Evolutionary conservation across 2,113 vertebrate species (phyloP), one percentile per base, ranked within the genome.

Genomic region (Taurulus bubalis): DNA sequence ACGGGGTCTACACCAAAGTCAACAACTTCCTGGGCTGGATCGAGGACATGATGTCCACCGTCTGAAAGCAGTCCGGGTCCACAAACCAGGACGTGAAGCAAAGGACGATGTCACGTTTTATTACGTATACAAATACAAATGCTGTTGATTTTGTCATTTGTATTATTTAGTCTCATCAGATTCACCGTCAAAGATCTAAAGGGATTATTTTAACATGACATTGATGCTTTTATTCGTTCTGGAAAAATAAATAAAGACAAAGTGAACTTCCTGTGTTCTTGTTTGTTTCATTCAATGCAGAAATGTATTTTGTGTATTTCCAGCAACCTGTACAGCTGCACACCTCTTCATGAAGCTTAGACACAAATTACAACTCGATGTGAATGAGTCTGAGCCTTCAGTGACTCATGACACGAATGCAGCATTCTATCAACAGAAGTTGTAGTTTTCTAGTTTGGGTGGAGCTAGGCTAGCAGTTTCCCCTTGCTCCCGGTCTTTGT

Each of bases 1-100:
- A 98, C 0, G 98, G 97, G 0, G 91, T 98, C 88, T 99, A 99
- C 83, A 96, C 96, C 20, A 94, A 95, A 18, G 96, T 99, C 42
- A 90, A 93, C 32, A 94, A 83, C 81, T 98, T 96, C 74, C 84
- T 91, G 0, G 82, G 88, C 22, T 99, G 98, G 98, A 90, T 99
- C 69, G 28, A 63, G 40, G 34, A 56, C 3, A 84, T 64, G 49
- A 95, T 96, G 93, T 55, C 83, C 18, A 71, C 51, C 0, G n/a
- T 18, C 49, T 93, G 32, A 92, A 32, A 18, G n/a, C 0, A 9
- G 40, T 12, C 28, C 45, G 18, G 30, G 20, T 20, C 53, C 24
- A 24, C 49, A 16, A 30, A 15, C 56, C 56, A 8, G 24, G n/a
- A 55, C 10, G 2, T 2, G 18, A 22, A 51, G 20, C 49, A 51